Evolutionary conservation across 2,888 invertebrate species (phyloP), one percentile per base, ranked within the genome.

Genomic region (Melikaiella ostensackeni): DNA sequence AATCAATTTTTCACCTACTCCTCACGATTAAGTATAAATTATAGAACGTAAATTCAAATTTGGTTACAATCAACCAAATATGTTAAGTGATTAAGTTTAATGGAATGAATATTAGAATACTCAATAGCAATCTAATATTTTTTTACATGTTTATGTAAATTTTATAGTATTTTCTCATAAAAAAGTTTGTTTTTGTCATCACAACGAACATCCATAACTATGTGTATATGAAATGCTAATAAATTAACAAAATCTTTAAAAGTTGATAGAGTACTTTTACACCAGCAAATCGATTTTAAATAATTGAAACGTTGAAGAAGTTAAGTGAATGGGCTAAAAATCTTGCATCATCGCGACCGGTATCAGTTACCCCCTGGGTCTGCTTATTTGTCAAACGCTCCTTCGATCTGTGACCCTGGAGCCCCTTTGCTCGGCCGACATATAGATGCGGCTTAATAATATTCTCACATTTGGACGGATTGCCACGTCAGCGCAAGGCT

Each of bases 391-490:
- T 87, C 87, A 86, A 86, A 81, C 82, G 81, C 81, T 81, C 79
- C 62, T 77, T 75, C 76, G 80, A 78, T 82, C 80, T 64, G 75
- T 38, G 64, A 82, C 80, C 77, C 74, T 77, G 81, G 78, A 80
- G 76, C 76, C 77, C 64, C 79, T 55, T 33, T 30, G 33, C 61
- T 62, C 33, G 33, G 33, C 30, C 62, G 62, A 35, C 62, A 62
- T 62, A 9, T 35, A 33, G 62, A 62, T 33, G 76, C 77, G 80
- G 82, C 80, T 86, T 86, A 88, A 88, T 88, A 86, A 89, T 87
- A 87, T 85, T 87, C 85, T 86, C 86, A 86, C 86, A 84, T 85
- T 87, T 82, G 83, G 83, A 87, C 84, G 84, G 79, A 85, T 84
- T 80, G 83, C 84, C 83, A 77, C 78, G 84, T 85, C 85, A 87